Evolutionary conservation across 2,113 vertebrate genomes (phyloP), one percentile per base, ranked within the genome.

Genomic region (Telmatochromis brichardi): DNA sequence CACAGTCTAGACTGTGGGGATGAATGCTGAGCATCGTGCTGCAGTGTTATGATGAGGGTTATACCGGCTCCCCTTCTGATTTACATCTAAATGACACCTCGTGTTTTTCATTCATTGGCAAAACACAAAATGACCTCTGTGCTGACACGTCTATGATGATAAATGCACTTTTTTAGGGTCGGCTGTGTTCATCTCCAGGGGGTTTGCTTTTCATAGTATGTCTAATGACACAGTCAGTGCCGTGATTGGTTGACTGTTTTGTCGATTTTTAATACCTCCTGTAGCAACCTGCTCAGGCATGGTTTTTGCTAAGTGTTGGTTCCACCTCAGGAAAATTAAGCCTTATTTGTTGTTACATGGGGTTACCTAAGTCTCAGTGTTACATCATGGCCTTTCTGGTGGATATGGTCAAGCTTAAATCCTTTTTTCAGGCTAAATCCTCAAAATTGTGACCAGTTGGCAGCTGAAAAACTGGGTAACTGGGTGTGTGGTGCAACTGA

Each of bases 381-480:
- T 86, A 84, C 55, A 88, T 90, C 83, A 84, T 11, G 33, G 8
- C 42, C 60, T 71, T 12, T 55, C 17, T 55, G 42, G 7, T 76
- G 53, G 28, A 12, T 19, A 40, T 37, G 54, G 65, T 85, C 60
- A 26, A 6, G 7, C 6, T 87, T 92, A 92, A 93, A 90, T 80
- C 88, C 37, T 78, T 88, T 78, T 50, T 88, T 76, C 60, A 85
- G 37, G 71, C 33, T 73, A 86, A 89, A 93, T 89, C 89, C 82
- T 73, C 11, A 53, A 57, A 68, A 76, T 33, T 90, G 89, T n/a
- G 51, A 37, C 42, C 14, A 79, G 51, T 57, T 92, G 82, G 80
- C 63, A 84, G 50, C 17, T 21, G 21, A 37, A 80, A 86, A 85
- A 79, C 3, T 81, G 17, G 78, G 63, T 33, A 53, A 71, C 51